phyloP scores from a whole-genome alignment of 2,113 vertebrate species.

The Recurvirostra avosetta region DNA sequence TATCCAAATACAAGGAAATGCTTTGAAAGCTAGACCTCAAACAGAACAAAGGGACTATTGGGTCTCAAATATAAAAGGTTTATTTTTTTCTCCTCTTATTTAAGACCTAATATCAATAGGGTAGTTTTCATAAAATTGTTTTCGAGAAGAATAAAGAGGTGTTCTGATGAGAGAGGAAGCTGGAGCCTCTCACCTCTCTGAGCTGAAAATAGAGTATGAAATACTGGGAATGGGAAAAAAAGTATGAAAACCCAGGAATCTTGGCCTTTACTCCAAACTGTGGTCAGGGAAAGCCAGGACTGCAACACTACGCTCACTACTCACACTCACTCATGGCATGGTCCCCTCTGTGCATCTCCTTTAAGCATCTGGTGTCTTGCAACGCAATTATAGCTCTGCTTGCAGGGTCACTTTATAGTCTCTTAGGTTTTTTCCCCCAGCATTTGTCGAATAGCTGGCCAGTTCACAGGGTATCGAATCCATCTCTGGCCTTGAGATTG shows the following conservation, averaged over 20 bases:
- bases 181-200: neutral
- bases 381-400: neutral
- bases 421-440: neutral
- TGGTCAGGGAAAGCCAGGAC: neutral
- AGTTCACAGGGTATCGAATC: neutral
- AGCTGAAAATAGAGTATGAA: neutral
- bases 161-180: neutral
- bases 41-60: neutral
- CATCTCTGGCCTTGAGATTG: neutral
- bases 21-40: neutral
- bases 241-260: neutral
- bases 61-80: neutral
- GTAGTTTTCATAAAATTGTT: neutral
- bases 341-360: neutral
- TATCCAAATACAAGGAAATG: neutral
- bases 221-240: neutral
- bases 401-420: neutral
- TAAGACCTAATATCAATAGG: neutral
- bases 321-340: neutral
- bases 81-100: neutral
- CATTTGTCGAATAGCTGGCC: neutral
- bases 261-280: neutral
- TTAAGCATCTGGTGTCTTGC: neutral
- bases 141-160: neutral
- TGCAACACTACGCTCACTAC: neutral